phyloP scores from a whole-genome alignment of 1,140 invertebrate genomes.

The Diabrotica undecimpunctata region DNA sequence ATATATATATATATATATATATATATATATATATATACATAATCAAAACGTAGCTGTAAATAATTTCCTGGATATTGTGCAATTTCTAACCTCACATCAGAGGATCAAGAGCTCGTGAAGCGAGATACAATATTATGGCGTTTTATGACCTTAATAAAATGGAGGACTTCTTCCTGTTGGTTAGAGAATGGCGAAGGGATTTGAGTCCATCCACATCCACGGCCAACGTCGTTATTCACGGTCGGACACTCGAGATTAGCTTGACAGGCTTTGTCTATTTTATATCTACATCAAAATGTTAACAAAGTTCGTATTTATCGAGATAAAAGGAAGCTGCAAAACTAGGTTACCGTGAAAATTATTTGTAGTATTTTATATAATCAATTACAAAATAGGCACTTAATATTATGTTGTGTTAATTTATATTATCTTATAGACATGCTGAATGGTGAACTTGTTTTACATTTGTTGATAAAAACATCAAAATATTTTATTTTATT shows the following conservation, averaged over 20 bases:
- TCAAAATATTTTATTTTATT: too few relatives aligned
- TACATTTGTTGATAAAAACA: too few relatives aligned
- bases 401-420: too few relatives aligned
- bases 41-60: too few relatives aligned
- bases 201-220: not conserved
- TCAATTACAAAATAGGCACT: too few relatives aligned
- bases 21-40: too few relatives aligned
- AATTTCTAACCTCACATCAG: not conserved
- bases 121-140: not conserved
- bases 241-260: not conserved
- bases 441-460: too few relatives aligned
- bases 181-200: not conserved
- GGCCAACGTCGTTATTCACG: not conserved
- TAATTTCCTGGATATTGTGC: too few relatives aligned
- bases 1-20: too few relatives aligned
- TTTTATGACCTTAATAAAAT: slow-evolving; percentile 3
- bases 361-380: too few relatives aligned
- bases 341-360: too few relatives aligned
- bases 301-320: not conserved
- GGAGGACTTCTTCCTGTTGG: not conserved
- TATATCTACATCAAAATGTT: not conserved
- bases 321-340: not conserved
- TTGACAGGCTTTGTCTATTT: not conserved
- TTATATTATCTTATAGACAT: too few relatives aligned
- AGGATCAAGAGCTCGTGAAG: not conserved